Percentiles rank a stretch among this genome's conserved stretches.
phyloP scores from a whole-genome alignment of 2,113 vertebrate species.

The Rafetus swinhoei region DNA sequence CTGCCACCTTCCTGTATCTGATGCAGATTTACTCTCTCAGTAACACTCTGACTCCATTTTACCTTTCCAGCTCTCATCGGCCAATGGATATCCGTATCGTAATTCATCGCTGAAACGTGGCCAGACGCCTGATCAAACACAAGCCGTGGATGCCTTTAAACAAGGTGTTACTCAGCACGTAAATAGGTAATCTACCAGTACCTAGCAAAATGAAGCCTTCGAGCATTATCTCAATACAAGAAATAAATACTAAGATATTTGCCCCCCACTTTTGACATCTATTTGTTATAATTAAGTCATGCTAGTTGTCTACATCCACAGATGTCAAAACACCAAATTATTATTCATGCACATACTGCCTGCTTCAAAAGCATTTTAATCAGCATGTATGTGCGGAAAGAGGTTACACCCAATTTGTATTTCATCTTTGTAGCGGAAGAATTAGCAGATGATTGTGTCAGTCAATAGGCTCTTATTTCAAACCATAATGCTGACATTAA shows the following conservation, averaged over 20 bases:
- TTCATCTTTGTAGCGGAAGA: neutral
- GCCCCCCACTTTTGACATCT: neutral
- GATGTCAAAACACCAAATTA: neutral
- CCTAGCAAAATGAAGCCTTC: neutral
- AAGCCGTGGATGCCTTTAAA: conserved; percentile 64
- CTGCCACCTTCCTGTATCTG: rapidly evolving
- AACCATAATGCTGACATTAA: neutral
- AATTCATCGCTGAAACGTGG: conserved; percentile 66
- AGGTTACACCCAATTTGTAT: neutral
- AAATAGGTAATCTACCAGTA: conserved; percentile 59
- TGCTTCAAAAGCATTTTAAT: neutral
- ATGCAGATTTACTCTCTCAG: neutral
- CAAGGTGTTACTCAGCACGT: conserved; percentile 64
- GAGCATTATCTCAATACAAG: rapidly evolving
- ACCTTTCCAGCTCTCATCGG: conserved; percentile 78
- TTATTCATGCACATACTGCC: neutral
- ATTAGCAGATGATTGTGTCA: neutral
- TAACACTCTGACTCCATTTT: neutral
- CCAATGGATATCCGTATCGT: conserved; percentile 82
- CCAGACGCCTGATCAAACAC: conserved; percentile 42
- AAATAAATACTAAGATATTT: rapidly evolving
- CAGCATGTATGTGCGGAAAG: neutral
- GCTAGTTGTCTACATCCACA: neutral
- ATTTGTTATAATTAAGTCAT: neutral
- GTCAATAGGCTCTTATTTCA: neutral